Evolutionary conservation across 2,113 vertebrate species (phyloP).

Genomic region (Oryzias javanicus): DNA sequence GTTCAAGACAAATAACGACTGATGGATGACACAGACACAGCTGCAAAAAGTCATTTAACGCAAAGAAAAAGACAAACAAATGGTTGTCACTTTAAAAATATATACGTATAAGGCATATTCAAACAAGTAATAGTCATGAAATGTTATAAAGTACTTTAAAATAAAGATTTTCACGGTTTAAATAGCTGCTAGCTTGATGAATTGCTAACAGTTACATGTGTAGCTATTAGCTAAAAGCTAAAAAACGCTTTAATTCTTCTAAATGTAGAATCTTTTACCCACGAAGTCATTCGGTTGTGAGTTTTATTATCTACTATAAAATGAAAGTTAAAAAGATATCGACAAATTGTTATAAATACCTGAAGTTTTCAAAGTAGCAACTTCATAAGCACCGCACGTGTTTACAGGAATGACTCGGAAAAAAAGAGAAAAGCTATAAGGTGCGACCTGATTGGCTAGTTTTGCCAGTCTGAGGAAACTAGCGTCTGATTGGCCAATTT

Average conservation of each 20-base stretch:
- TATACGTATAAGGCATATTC: background rate
- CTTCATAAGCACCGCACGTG: conserved; percentile 39
- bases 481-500: conserved; percentile 33
- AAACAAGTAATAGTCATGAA: too few species aligned
- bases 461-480: background rate
- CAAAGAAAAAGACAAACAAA: background rate
- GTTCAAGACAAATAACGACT: too few species aligned
- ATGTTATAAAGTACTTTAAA: background rate
- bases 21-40: too few species aligned
- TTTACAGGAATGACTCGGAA: conserved; percentile 22
- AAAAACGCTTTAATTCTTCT: background rate
- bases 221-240: background rate
- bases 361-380: background rate
- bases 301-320: accelerated
- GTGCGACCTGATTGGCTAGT: conserved; percentile 46
- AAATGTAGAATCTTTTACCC: accelerated
- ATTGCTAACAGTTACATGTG: background rate
- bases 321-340: background rate
- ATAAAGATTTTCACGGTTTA: background rate
- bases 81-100: background rate
- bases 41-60: background rate
- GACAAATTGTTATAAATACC: background rate
- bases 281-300: accelerated
- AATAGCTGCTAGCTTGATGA: background rate
- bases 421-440: conserved; percentile 11